A percentile compares a stretch with the other conserved stretches of the same genome.
Conservation (phyloP, 2,888 invertebrate genomes). For the Lepetodrilus schrolli region DNA sequence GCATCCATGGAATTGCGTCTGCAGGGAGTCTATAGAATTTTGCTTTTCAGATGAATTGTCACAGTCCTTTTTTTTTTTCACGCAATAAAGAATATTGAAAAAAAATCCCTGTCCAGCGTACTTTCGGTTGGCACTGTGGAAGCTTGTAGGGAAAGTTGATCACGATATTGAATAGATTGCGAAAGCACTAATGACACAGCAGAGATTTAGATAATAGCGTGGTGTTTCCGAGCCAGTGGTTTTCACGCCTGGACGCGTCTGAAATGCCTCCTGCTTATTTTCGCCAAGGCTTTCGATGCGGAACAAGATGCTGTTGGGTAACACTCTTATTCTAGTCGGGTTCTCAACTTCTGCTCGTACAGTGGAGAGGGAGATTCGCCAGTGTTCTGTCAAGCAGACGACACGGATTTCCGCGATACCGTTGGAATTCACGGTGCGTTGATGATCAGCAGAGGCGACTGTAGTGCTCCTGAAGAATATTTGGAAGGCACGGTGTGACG, state of each 20-base stretch:
- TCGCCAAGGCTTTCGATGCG: constrained; percentile 11
- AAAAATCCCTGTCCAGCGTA: no score
- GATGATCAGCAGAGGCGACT: not conserved
- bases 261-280: constrained; percentile 29
- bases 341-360: not conserved
- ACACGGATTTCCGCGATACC: not conserved
- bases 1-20: constrained; percentile 17
- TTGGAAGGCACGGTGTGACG: no score
- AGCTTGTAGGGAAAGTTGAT: constrained; percentile 14
- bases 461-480: not conserved
- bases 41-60: constrained; percentile 22
- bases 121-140: not conserved
- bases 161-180: constrained; percentile 13
- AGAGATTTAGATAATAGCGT: constrained; percentile 19
- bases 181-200: constrained; percentile 24
- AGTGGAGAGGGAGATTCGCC: not conserved
- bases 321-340: constrained; percentile 25
- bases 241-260: constrained; percentile 23
- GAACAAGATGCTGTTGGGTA: constrained; percentile 29
- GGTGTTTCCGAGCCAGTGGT: constrained; percentile 19
- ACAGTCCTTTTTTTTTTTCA: constrained; percentile 19
- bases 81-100: constrained; percentile 22
- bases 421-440: no score
- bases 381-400: not conserved
- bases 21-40: constrained; percentile 26